Conservation (phyloP, 2,797 vertebrate genomes). For the Cossypha polioptera region DNA sequence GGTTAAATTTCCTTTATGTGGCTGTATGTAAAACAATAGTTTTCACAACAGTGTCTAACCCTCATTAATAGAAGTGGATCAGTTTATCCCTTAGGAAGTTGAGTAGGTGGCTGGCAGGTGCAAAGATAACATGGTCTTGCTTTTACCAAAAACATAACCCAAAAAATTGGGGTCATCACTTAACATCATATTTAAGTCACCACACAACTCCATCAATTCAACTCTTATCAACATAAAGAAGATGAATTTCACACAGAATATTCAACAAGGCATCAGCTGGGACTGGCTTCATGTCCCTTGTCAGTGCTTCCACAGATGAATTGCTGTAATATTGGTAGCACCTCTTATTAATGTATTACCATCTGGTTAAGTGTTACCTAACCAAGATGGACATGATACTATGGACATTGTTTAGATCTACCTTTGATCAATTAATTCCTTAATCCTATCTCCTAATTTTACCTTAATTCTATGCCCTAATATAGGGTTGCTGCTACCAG, state of each 20-base stretch:
- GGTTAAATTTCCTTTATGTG: not conserved
- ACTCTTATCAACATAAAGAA: not conserved
- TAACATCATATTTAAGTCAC: not conserved
- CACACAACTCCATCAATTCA: not conserved
- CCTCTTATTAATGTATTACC: not conserved
- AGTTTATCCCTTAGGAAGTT: not conserved
- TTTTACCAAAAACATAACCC: not conserved
- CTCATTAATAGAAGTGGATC: not conserved
- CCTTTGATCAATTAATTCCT: not conserved
- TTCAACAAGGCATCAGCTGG: not conserved
- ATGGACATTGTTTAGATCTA: not conserved
- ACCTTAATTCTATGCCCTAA: not conserved
- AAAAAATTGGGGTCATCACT: not conserved
- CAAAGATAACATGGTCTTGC: not conserved
- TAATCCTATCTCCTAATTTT: not conserved
- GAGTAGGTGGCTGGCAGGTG: not conserved
- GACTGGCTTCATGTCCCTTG: not conserved
- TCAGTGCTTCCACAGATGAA: not conserved
- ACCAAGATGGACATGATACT: not conserved
- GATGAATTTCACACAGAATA: not conserved
- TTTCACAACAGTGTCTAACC: rapidly evolving
- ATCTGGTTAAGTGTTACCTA: not conserved
- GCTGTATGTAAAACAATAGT: not conserved
- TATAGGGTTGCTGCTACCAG: not conserved
- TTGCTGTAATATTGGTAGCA: not conserved